Evolutionary conservation across 2,113 vertebrate genomes (phyloP).

Genomic region (Pollachius pollachius): DNA sequence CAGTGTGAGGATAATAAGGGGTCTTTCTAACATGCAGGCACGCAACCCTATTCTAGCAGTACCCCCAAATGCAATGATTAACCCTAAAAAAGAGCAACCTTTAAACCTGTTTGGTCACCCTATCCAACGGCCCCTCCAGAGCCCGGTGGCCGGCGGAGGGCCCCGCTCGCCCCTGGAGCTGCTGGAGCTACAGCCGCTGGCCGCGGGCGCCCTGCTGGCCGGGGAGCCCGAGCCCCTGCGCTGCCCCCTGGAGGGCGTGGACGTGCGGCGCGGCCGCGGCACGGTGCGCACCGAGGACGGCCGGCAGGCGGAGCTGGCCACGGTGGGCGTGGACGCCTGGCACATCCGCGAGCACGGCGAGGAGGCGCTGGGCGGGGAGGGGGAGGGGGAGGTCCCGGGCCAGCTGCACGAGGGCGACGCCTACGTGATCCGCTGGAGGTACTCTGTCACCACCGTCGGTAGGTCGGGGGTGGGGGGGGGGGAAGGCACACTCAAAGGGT

Average conservation of each 20-base stretch:
- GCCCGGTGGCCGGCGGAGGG: slow-evolving; percentile 44
- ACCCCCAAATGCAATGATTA: too few relatives aligned
- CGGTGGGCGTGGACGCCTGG: slow-evolving; percentile 70
- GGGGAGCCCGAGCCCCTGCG: slow-evolving; percentile 39
- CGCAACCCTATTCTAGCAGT: too few relatives aligned
- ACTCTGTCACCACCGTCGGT: slow-evolving; percentile 76
- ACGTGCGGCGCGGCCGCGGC: slow-evolving; percentile 75
- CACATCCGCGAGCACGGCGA: slow-evolving; percentile 77
- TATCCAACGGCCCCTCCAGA: slow-evolving; percentile 41
- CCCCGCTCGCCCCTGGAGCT: slow-evolving; percentile 41
- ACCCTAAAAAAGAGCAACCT: too few relatives aligned
- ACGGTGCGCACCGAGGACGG: slow-evolving; percentile 69
- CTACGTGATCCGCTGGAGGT: slow-evolving; percentile 80
- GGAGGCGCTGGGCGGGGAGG: slow-evolving; percentile 64
- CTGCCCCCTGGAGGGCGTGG: slow-evolving; percentile 71
- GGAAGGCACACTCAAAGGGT: too few relatives aligned
- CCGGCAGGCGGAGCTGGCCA: slow-evolving; percentile 70
- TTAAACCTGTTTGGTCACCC: too few relatives aligned
- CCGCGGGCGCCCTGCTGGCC: slow-evolving; percentile 65
- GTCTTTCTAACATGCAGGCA: too few relatives aligned
- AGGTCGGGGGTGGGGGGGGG: slow-evolving; percentile 24
- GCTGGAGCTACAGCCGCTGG: slow-evolving; percentile 68
- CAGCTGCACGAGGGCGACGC: slow-evolving; percentile 76
- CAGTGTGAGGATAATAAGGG: too few relatives aligned
- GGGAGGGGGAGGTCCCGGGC: slow-evolving; percentile 60